Evolutionary conservation across 2,888 invertebrate species (phyloP).

Genomic region (Dendrolimus pini): DNA sequence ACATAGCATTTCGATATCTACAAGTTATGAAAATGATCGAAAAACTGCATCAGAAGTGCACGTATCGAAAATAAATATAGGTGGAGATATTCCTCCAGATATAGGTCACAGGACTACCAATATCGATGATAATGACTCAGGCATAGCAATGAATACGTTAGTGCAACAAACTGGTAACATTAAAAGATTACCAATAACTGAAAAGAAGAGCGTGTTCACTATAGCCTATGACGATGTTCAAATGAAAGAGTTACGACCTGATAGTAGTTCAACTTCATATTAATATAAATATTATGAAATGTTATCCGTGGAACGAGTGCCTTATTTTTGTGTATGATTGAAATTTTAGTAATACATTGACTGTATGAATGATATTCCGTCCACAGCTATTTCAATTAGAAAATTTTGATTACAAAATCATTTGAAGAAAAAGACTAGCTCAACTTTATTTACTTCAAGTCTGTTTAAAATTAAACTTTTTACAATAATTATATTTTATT

Average conservation of each 20-base stretch:
- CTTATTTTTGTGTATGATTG: constrained; percentile 33
- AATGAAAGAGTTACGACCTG: constrained; percentile 87
- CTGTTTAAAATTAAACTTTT: constrained; percentile 25
- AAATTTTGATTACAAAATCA: constrained; percentile 1
- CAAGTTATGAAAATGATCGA: constrained; percentile 52
- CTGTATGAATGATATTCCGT: constrained; percentile 13
- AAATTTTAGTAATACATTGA: constrained; percentile 18
- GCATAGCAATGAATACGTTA: constrained; percentile 83
- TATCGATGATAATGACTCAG: constrained; percentile 85
- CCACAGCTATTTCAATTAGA: constrained; percentile 11
- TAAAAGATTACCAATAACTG: constrained; percentile 82
- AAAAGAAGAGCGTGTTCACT: constrained; percentile 95
- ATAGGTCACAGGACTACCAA: constrained; percentile 42
- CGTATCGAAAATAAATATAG: constrained; percentile 72
- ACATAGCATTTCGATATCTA: constrained; percentile 65
- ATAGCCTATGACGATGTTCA: constrained; percentile 95
- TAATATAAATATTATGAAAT: constrained; percentile 13
- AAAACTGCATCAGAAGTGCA: constrained; percentile 70
- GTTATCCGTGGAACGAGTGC: constrained; percentile 36
- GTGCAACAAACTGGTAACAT: constrained; percentile 73
- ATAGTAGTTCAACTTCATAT: constrained; percentile 85
- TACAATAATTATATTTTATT: constrained; percentile 13
- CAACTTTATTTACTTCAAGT: constrained; percentile 64
- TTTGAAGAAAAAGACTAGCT: constrained; percentile 6
- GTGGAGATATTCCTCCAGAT: constrained; percentile 42